A percentile compares a stretch with the other conserved stretches of the same genome.
Conservation (phyloP, 1,140 invertebrate species). For the Papilio glaucus region DNA sequence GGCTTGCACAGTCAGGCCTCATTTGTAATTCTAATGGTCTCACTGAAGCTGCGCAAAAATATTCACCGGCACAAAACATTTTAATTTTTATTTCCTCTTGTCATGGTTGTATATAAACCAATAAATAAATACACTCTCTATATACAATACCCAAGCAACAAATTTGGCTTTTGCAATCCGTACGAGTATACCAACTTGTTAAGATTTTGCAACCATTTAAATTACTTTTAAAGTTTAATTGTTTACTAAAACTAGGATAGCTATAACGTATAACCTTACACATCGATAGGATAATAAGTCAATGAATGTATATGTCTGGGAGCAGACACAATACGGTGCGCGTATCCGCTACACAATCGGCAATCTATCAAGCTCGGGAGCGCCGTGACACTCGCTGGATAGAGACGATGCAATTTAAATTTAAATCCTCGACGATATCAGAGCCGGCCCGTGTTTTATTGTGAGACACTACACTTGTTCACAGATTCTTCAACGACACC, state of each 20-base stretch:
- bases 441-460: not conserved
- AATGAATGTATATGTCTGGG: conserved; percentile 13
- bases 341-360: conserved; percentile 55
- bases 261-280: too few species aligned
- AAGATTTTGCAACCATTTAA: too few species aligned
- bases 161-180: too few species aligned
- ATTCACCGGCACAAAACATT: conserved; percentile 29
- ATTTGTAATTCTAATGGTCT: conserved; percentile 69
- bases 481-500: not conserved
- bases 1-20: conserved; percentile 54
- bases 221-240: too few species aligned
- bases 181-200: too few species aligned
- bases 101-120: not conserved
- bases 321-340: conserved; percentile 32
- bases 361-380: conserved; percentile 69
- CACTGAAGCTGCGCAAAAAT: conserved; percentile 17
- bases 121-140: not conserved
- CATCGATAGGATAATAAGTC: not conserved
- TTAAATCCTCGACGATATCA: conserved; percentile 55
- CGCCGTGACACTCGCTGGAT: conserved; percentile 66
- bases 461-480: not conserved
- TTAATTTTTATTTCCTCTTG: conserved; percentile 20
- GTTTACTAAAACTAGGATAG: too few species aligned
- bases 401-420: conserved; percentile 61
- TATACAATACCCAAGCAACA: too few species aligned